Base-by-base conservation (phyloP, 2,888 invertebrate species). In the Cactoblastis cactorum region DNA sequence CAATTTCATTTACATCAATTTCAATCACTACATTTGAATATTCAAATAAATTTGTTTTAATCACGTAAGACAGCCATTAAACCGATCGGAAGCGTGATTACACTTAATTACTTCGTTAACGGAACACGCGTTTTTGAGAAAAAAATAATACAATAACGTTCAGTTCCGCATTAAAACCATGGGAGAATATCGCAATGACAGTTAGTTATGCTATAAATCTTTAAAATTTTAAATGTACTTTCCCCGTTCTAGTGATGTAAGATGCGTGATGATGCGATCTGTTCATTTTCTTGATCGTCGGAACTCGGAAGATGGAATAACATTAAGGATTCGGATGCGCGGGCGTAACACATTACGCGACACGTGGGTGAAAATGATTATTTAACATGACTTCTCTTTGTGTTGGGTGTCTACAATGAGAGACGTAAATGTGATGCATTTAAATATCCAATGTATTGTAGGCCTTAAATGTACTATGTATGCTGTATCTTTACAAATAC, bases 191-290 rank as follows among this genome's bases (percentile, higher is more conserved):
- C 18, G 49, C 50, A 38, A 37, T 14, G 50, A 41, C 24, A 28
- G 28, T 28, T 17, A 34, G 41, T 48, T 50, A 51, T 59, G 62
- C 57, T 54, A 56, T 54, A 61, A 48, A 59, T 61, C 70, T 69
- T 74, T 71, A 69, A 72, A 67, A 66, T 69, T 69, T 75, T 76
- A 70, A 74, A 79, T 79, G 77, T 75, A 73, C 87, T 88, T 87
- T 88, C 86, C 71, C 77, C 69, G 39, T 49, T 49, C 57, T 53
- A 32, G 60, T 84, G 79, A 83, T 72, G 80, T 68, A 85, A 86
- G 61, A 63, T 69, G 75, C 71, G 75, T 73, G 80, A 74, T 72
- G 74, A 71, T 77, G 75, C 68, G 75, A 73, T 69, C 71, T 65
- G 68, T 71, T 76, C 74, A 78, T 78, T 81, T 76, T 75, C 77